Evolutionary conservation across 2,888 invertebrate genomes (phyloP).

Genomic region (Drosophila mettleri): DNA sequence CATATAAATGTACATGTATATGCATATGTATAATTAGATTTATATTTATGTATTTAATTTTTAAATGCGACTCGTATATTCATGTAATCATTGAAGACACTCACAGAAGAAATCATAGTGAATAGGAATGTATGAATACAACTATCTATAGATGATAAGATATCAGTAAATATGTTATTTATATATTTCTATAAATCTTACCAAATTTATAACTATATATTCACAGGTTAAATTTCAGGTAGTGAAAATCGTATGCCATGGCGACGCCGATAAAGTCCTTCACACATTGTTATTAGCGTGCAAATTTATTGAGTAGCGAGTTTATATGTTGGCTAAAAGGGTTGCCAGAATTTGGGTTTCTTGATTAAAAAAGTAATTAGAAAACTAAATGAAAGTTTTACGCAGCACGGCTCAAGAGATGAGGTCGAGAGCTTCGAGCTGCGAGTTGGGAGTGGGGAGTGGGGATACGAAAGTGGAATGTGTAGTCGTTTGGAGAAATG

Average conservation of each 20-base stretch:
- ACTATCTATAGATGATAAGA: too few relatives aligned
- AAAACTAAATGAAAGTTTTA: conserved; percentile 81
- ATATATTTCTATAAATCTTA: too few relatives aligned
- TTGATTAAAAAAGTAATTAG: conserved; percentile 81
- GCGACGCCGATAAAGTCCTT: neutral
- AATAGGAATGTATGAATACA: too few relatives aligned
- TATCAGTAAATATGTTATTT: too few relatives aligned
- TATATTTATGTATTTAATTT: too few relatives aligned
- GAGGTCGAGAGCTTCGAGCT: neutral
- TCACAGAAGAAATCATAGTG: too few relatives aligned
- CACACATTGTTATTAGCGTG: conserved; percentile 18
- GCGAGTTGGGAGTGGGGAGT: neutral
- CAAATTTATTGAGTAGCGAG: conserved; percentile 26
- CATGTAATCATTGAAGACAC: too few relatives aligned
- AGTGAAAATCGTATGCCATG: neutral
- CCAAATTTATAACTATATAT: too few relatives aligned
- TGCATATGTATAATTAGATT: too few relatives aligned
- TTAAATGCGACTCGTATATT: too few relatives aligned
- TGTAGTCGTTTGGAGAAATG: conserved; percentile 67
- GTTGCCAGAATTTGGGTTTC: conserved; percentile 73
- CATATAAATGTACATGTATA: too few relatives aligned
- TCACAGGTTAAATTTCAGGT: too few relatives aligned
- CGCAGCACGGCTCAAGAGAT: conserved; percentile 50
- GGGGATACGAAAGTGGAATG: neutral
- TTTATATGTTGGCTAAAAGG: conserved; percentile 25